A percentile compares a stretch with the other conserved stretches of the same genome.
These are phyloP conservation scores for Ennomos erosarius DNA, from an alignment of 2,888 invertebrate species.

Conservation along the genomic window DNA sequence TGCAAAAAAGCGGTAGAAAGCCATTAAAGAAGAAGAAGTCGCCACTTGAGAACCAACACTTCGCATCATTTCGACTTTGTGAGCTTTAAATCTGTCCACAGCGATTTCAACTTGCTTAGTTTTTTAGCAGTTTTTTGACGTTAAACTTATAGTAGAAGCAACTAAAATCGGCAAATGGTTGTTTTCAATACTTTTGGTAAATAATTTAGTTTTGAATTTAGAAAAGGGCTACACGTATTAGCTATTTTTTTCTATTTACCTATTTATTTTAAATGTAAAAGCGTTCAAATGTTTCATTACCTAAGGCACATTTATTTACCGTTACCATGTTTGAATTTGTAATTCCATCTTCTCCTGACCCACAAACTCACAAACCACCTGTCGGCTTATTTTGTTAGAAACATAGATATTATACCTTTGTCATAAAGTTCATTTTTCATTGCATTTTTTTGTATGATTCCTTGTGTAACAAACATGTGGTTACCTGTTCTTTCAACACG, in stretches of 20 bases:
- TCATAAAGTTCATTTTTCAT: slow-evolving; percentile 22
- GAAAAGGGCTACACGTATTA: no score
- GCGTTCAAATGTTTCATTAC: slow-evolving; percentile 13
- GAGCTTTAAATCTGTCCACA: no score
- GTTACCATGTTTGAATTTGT: slow-evolving; percentile 35
- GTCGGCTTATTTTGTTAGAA: slow-evolving; percentile 7
- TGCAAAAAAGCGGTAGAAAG: no score
- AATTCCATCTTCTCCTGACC: slow-evolving; percentile 39
- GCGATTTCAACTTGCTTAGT: no score
- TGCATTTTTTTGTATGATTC: slow-evolving; percentile 27
- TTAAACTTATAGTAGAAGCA: no score
- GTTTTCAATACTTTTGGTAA: no score
- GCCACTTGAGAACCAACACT: no score
- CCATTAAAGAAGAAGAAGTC: no score
- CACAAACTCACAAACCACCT: slow-evolving; percentile 39
- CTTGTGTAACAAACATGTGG: slow-evolving; percentile 36
- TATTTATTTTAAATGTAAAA: slow-evolving; percentile 2
- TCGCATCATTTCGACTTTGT: no score
- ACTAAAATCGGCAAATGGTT: no score
- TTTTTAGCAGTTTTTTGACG: no score
- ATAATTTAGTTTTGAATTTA: no score
- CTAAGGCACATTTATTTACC: slow-evolving; percentile 17
- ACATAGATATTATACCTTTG: slow-evolving; percentile 18
- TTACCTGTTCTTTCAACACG: slow-evolving; percentile 32
- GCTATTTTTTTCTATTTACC: not conserved